Conservation (phyloP, 2,113 vertebrate genomes). For the Sigmodon hispidus region DNA sequence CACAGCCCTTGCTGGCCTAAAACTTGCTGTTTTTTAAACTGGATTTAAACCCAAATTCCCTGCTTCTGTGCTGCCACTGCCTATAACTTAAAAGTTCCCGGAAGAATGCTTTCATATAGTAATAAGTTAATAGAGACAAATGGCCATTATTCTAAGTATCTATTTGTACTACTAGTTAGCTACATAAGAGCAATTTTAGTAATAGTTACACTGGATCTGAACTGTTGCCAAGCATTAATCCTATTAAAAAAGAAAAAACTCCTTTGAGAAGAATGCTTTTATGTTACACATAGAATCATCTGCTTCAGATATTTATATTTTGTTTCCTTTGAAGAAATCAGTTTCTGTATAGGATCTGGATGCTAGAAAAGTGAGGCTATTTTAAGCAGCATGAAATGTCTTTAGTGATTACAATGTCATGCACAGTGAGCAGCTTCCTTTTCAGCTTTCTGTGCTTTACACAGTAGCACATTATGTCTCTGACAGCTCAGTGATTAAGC, state of each 20-base stretch:
- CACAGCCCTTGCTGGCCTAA: neutral
- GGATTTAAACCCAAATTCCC: neutral
- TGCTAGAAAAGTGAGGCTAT: conserved; percentile 80
- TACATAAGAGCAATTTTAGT: neutral
- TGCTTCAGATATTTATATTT: conserved; percentile 72
- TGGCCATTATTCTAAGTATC: neutral
- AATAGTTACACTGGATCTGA: conserved; percentile 22
- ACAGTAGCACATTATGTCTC: conserved; percentile 78
- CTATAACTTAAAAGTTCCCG: neutral
- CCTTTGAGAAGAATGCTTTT: conserved; percentile 43
- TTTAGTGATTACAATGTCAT: conserved; percentile 87
- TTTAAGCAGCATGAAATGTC: conserved; percentile 87
- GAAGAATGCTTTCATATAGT: neutral
- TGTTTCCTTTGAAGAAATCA: conserved; percentile 76
- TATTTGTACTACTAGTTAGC: conserved; percentile 26
- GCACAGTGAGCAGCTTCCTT: conserved; percentile 87
- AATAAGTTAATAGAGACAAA: conserved; percentile 19
- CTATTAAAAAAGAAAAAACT: conserved; percentile 26
- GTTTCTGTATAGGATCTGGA: conserved; percentile 74
- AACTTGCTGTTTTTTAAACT: neutral
- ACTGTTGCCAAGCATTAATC: conserved; percentile 6
- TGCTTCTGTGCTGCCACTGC: neutral
- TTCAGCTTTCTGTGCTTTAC: conserved; percentile 84
- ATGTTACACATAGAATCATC: conserved; percentile 63
- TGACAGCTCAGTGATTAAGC: conserved; percentile 80